Evolutionary conservation across 1,140 invertebrate genomes (phyloP), one percentile per base, ranked within the genome.

Genomic region (Lanistes nyassanus): DNA sequence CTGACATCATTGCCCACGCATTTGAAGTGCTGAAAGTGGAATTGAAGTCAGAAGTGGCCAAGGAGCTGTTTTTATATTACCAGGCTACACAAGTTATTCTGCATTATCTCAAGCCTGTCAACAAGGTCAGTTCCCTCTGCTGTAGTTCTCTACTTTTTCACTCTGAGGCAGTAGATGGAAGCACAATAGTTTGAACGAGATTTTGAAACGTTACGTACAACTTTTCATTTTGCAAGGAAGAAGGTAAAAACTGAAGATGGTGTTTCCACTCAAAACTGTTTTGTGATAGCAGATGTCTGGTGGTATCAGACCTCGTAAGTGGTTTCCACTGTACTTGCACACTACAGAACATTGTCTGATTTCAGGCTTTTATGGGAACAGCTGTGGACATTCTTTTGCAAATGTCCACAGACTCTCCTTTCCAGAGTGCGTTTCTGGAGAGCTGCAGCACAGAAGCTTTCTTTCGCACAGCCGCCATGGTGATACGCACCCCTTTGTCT

Each of bases 1-100:
- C 86, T 77, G 87, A 89, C 76, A 77, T 86, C 19, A 39, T 89
- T n/a, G 88, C 88, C n/a, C 83, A 88, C 74, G 88, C 88, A 13
- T 88, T 88, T 82, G 87, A 88, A 76, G 77, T 85, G 3, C 72
- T 89, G 56, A 87, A 84, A 73, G 82, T 82, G 78, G 88, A 89
- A 56, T 75, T 89, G 31, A 88, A 88, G 78, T 82, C 81, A 37
- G 87, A 89, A 19, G 74, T 80, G 21, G 81, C 77, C 26, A 89
- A 89, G 65, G 86, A 88, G 73, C 60, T 87, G 31, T 89, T 87
- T 74, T 74, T 89, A 21, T 85, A 86, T 76, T 89, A 88, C 77
- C 83, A 88, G 64, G 86, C 84, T 2, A 87, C 87, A 0, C 81
- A 82, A 39, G 84, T 88, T 31, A 79, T 89, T 11, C 70, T 85